These are phyloP conservation scores for Dipodomys ordii DNA, from an alignment of 2,113 vertebrate species.

Conservation along the genomic window DNA sequence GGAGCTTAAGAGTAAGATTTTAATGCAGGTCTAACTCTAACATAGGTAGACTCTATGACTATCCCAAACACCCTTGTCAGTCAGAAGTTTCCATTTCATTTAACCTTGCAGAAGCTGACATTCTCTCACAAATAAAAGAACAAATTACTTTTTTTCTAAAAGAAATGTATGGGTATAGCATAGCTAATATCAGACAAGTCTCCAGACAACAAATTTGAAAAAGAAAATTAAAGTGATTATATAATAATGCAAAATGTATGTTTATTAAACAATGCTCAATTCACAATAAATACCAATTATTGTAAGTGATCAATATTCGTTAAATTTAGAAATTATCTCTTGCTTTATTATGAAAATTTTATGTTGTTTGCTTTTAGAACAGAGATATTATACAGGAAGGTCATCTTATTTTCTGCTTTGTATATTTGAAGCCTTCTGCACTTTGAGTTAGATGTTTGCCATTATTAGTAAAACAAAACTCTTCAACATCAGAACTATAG, in stretches of 20 bases:
- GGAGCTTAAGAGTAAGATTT: not conserved
- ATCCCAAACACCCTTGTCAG: not conserved
- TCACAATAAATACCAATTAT: not conserved
- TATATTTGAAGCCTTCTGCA: not conserved
- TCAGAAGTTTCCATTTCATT: not conserved
- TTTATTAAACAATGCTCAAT: constrained; percentile 19
- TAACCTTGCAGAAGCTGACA: not conserved
- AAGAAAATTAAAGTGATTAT: not conserved
- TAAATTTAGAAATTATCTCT: not conserved
- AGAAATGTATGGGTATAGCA: not conserved
- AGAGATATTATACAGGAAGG: not conserved
- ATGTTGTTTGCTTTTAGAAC: not conserved
- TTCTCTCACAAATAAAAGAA: no score
- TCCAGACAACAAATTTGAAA: constrained; percentile 9
- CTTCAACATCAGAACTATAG: constrained; percentile 6
- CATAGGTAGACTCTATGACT: not conserved
- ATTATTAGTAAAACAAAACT: not conserved
- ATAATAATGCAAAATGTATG: not conserved
- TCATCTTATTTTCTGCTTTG: not conserved
- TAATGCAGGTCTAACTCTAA: not conserved
- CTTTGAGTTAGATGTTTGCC: not conserved
- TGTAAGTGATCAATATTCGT: not conserved
- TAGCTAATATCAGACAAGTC: not conserved
- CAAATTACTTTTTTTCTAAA: not conserved
- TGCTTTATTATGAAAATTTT: not conserved